phyloP scores from a whole-genome alignment of 2,113 vertebrate species.

The Isurus oxyrinchus region DNA sequence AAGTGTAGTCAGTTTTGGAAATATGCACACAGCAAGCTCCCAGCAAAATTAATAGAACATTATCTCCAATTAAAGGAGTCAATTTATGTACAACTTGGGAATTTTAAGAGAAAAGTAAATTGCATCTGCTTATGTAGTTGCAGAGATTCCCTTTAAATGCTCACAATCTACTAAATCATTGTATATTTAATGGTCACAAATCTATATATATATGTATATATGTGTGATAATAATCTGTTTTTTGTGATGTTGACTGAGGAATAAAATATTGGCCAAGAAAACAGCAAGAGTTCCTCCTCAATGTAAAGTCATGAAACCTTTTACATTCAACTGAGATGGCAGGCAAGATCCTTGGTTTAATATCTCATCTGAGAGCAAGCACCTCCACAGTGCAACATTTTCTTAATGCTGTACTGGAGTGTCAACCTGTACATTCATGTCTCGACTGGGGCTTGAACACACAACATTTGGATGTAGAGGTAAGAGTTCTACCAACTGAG shows the following conservation, averaged over 20 bases:
- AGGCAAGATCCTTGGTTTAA: not conserved
- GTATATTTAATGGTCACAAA: not conserved
- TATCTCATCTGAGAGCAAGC: not conserved
- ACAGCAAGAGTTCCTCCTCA: not conserved
- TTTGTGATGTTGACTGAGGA: not conserved
- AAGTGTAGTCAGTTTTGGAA: not conserved
- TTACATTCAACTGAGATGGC: not conserved
- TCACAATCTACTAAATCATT: not conserved
- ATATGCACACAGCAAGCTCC: not conserved
- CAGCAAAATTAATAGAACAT: not conserved
- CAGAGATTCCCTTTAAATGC: not conserved
- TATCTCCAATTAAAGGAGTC: not conserved
- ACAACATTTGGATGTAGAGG: not conserved
- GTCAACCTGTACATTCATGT: not conserved
- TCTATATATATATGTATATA: too few species aligned
- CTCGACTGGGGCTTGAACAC: not conserved
- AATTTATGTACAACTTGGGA: not conserved
- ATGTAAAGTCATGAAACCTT: not conserved
- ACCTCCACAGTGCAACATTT: not conserved
- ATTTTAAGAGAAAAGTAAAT: not conserved
- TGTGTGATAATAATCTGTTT: too few species aligned
- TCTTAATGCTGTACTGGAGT: not conserved
- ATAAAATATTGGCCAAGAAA: not conserved
- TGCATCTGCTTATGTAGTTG: not conserved
- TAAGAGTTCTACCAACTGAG: not conserved